Evolutionary conservation across 1,140 invertebrate genomes (phyloP).

Genomic region (Laupala kohalensis): DNA sequence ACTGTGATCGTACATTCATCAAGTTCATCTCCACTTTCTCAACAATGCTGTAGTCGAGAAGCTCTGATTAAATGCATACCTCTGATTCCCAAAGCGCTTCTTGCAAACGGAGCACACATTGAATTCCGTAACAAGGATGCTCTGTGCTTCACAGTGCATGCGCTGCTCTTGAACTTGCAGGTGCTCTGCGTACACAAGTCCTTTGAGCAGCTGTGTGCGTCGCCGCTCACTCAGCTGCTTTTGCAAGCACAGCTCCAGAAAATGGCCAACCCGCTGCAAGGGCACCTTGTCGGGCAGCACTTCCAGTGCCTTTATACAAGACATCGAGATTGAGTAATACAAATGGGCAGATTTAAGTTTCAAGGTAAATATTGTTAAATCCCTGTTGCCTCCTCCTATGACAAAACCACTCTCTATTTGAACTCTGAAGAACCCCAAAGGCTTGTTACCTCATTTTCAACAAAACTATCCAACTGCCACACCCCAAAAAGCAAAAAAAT

Average conservation of each 20-base stretch:
- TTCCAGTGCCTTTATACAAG: constrained; percentile 56
- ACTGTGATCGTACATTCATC: neutral
- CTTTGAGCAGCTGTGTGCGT: constrained; percentile 62
- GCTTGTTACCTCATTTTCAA: too few relatives aligned
- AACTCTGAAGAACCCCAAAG: too few relatives aligned
- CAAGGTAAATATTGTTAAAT: too few relatives aligned
- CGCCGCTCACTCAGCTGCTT: constrained; percentile 55
- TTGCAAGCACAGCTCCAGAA: constrained; percentile 63
- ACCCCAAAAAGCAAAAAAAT: too few relatives aligned
- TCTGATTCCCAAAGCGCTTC: constrained; percentile 81
- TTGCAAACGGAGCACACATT: constrained; percentile 83
- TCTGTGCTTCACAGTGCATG: constrained; percentile 66
- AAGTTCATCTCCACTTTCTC: neutral
- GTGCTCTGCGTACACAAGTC: constrained; percentile 69
- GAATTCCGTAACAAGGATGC: constrained; percentile 67
- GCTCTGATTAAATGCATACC: constrained; percentile 33
- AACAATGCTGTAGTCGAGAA: neutral
- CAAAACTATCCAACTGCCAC: too few relatives aligned
- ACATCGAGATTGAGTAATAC: too few relatives aligned
- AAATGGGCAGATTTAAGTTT: too few relatives aligned
- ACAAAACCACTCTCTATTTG: too few relatives aligned
- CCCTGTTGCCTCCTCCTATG: too few relatives aligned
- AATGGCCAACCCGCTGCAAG: constrained; percentile 55
- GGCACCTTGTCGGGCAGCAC: constrained; percentile 64
- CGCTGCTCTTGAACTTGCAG: constrained; percentile 65